These are phyloP conservation scores for Cassiopea xamachana DNA, from an alignment of 30 jellyfish, hydroid and myxozoan species.

Conservation along the genomic window DNA sequence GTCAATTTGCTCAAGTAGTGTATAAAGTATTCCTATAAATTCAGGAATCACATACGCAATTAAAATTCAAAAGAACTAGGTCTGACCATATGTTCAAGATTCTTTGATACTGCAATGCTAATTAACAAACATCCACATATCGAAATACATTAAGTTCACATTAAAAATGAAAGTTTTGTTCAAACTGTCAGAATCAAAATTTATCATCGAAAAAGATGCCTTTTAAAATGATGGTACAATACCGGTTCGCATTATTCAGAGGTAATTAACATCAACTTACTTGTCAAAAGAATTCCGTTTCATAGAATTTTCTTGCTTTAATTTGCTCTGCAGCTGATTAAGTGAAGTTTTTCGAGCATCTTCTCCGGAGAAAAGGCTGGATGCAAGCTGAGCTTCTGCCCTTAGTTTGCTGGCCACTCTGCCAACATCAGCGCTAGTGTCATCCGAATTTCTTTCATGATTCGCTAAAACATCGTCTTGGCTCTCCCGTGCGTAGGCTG, in stretches of 20 bases:
- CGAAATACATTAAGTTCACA: too few species aligned
- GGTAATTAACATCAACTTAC: neutral
- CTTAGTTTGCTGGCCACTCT: constrained; percentile 63
- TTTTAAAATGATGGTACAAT: too few species aligned
- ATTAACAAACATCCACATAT: too few species aligned
- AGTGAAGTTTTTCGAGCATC: constrained; percentile 17
- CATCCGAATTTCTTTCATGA: neutral
- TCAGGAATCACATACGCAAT: too few species aligned
- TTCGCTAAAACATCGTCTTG: neutral
- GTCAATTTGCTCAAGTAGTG: too few species aligned
- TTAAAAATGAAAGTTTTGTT: too few species aligned
- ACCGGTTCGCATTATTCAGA: neutral
- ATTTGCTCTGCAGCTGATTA: constrained; percentile 1
- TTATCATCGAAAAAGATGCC: too few species aligned
- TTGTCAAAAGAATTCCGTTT: neutral
- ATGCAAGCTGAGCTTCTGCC: constrained; percentile 72
- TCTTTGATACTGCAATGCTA: too few species aligned
- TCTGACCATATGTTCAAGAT: too few species aligned
- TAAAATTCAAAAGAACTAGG: too few species aligned
- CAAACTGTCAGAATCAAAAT: too few species aligned
- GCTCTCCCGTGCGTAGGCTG: neutral
- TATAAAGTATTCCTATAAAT: too few species aligned
- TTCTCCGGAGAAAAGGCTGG: constrained; percentile 46
- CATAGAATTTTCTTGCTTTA: neutral
- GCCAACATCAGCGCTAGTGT: constrained; percentile 36